Evolutionary conservation across 2,113 vertebrate genomes (phyloP).

Genomic region (Salvelinus alpinus): DNA sequence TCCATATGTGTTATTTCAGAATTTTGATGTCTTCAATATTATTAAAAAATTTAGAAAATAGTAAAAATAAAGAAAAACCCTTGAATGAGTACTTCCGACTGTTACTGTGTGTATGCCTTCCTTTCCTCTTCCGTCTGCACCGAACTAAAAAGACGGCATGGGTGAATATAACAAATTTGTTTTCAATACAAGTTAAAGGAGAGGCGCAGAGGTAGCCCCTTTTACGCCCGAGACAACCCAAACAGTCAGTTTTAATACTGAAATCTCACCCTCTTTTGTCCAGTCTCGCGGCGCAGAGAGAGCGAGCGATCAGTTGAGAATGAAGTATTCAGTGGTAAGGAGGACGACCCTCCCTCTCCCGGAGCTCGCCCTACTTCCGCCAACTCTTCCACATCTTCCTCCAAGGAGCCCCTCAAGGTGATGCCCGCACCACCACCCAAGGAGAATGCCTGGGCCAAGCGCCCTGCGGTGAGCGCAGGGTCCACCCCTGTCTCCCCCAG

Average conservation of each 20-base stretch:
- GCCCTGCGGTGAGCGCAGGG: slow-evolving; percentile 75
- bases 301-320: slow-evolving; percentile 91
- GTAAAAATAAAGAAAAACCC: too few relatives aligned
- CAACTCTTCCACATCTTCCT: slow-evolving; percentile 64
- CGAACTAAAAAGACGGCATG: not conserved
- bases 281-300: slow-evolving; percentile 86
- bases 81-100: too few relatives aligned
- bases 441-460: slow-evolving; percentile 94
- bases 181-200: too few relatives aligned
- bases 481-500: slow-evolving; percentile 62
- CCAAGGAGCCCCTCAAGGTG: slow-evolving; percentile 83
- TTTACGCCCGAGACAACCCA: too few relatives aligned
- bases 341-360: slow-evolving; percentile 82
- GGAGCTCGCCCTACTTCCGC: slow-evolving; percentile 72
- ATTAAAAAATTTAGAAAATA: too few relatives aligned
- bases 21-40: too few relatives aligned
- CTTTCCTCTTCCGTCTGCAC: not conserved
- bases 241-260: too few relatives aligned
- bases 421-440: slow-evolving; percentile 93
- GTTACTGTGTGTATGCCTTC: not conserved
- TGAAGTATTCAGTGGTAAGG: slow-evolving; percentile 80
- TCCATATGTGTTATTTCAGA: too few relatives aligned
- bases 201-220: too few relatives aligned
- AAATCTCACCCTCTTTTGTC: too few relatives aligned
- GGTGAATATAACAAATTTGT: too few relatives aligned